phyloP scores from a whole-genome alignment of 2,113 vertebrate genomes.

The Chitala chitala region DNA sequence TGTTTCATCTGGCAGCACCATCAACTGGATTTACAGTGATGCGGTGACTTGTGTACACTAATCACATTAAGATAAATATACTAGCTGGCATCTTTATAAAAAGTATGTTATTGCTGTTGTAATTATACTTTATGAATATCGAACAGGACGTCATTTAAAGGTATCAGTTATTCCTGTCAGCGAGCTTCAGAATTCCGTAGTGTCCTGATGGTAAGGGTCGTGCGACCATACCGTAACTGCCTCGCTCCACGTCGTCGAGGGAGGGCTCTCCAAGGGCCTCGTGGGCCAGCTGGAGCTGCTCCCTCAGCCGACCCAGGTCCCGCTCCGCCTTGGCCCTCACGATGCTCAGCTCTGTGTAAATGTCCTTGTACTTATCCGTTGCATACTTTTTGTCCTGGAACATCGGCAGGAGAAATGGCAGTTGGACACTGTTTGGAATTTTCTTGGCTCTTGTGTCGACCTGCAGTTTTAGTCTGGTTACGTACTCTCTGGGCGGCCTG shows the following conservation, averaged over 20 bases:
- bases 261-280: slow-evolving; percentile 66
- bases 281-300: slow-evolving; percentile 71
- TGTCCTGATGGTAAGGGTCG: background rate
- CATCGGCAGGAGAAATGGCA: slow-evolving; percentile 5
- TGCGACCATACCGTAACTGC: slow-evolving; percentile 59
- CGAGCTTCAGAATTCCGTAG: no score
- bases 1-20: background rate
- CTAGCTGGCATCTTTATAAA: background rate
- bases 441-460: no score
- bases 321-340: slow-evolving; percentile 71
- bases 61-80: background rate
- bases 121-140: no score
- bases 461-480: background rate
- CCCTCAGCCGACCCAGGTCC: slow-evolving; percentile 62
- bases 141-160: no score
- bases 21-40: background rate
- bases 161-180: background rate
- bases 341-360: slow-evolving; percentile 76
- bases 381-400: slow-evolving; percentile 71
- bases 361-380: slow-evolving; percentile 76
- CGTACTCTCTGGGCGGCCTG: slow-evolving; percentile 68
- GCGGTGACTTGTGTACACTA: background rate
- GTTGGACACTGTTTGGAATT: background rate
- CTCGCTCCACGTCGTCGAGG: slow-evolving; percentile 60
- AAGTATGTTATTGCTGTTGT: no score